Evolutionary conservation across 2,113 vertebrate genomes (phyloP), one percentile per base, ranked within the genome.

Genomic region (Aegypius monachus): DNA sequence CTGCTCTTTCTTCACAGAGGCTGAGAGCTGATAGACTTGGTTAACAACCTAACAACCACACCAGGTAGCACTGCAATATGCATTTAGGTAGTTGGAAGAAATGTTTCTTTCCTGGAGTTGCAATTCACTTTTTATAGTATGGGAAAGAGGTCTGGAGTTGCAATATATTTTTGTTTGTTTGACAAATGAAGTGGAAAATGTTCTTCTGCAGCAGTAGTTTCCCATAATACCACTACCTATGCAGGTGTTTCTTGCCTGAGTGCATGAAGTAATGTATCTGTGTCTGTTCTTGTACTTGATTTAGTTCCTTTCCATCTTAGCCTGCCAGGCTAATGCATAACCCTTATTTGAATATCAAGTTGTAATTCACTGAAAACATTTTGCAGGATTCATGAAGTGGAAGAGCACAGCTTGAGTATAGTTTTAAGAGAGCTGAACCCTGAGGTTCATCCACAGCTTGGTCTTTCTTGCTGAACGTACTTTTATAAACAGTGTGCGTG

Each of bases 221-320:
- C 66, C 48, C 38, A 4, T 78, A 72, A 75, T 63, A 34, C 56
- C 23, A 10, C 56, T 70, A 21, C 34, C 40, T 89, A 2, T 93
- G 78, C 77, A 90, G 70, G 83, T 93, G 91, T 63, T 85, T 92
- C 31, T 89, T 95, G 65, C 73, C 89, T 66, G 91, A 81, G 34
- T 53, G 53, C 38, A 8, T 78, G 50, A 74, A 86, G 38, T 71
- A 55, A 84, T 83, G 38, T 70, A 13, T 81, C 67, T 81, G 26
- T 86, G 66, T 63, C 78, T 90, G 62, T 86, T 90, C 58, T 45
- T 74, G 8, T 42, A 21, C 75, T 93, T 91, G 43, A 36, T 88
- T 87, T 79, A 82, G 47, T 43, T 91, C 32, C 66, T 86, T 95
- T 70, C 45, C 50, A 25, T 85, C 88, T 79, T 42, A 47, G 56